Evolutionary conservation across 2,888 invertebrate genomes (phyloP).

Genomic region (Macrosiphum euphorbiae): DNA sequence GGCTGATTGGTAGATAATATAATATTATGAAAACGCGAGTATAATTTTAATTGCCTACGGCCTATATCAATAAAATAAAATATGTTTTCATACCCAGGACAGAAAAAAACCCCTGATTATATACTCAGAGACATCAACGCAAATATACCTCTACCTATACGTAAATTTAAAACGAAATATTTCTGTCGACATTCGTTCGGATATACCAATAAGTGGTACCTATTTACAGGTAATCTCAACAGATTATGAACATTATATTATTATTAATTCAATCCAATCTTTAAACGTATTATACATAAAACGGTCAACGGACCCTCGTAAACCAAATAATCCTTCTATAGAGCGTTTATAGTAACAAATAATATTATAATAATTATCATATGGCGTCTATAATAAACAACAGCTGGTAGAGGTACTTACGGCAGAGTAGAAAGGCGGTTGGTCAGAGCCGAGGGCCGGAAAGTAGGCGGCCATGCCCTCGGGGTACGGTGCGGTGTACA

Average conservation of each 20-base stretch:
- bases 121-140: not conserved
- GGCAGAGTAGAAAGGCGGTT: conserved; percentile 87
- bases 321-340: too few relatives aligned
- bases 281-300: not conserved
- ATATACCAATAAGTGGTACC: not conserved
- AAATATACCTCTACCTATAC: not conserved
- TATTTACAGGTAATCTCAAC: not conserved
- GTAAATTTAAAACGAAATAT: not conserved
- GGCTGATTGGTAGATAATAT: not conserved
- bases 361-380: too few relatives aligned
- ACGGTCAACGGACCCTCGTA: not conserved
- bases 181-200: not conserved
- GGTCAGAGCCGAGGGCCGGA: conserved; percentile 86
- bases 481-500: conserved; percentile 85
- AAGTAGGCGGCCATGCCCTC: conserved; percentile 88
- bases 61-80: not conserved
- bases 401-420: conserved; percentile 74
- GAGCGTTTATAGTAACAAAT: too few relatives aligned
- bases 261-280: not conserved
- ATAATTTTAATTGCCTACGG: not conserved
- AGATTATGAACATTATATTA: not conserved
- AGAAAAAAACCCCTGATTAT: not conserved
- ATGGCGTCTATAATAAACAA: not conserved
- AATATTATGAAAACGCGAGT: not conserved
- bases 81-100: not conserved